A percentile compares a stretch with the other conserved stretches of the same genome.
Evolutionary conservation across 2,797 vertebrate species (phyloP).

Genomic region (Sandelia bainsii): DNA sequence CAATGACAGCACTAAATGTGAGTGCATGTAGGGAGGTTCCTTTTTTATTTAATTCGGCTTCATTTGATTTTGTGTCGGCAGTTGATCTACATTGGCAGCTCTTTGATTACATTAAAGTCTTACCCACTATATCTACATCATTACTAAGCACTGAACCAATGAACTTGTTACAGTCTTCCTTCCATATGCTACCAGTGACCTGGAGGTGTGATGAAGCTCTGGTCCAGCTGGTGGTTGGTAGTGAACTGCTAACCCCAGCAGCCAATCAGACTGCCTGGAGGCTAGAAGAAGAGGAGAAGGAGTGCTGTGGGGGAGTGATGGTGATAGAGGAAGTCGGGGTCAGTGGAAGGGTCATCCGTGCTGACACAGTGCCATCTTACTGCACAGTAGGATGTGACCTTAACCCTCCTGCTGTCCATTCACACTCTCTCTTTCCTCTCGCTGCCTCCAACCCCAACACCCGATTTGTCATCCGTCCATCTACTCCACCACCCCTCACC

Average conservation of each 20-base stretch:
- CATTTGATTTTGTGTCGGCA: constrained; percentile 12
- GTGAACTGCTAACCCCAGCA: constrained; percentile 56
- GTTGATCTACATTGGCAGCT: constrained; percentile 22
- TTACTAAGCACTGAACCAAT: constrained; percentile 33
- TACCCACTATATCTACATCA: constrained; percentile 18
- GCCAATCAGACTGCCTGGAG: constrained; percentile 51
- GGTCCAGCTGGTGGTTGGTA: constrained; percentile 49
- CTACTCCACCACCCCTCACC: constrained; percentile 1
- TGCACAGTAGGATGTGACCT: constrained; percentile 65
- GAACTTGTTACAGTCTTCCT: constrained; percentile 48
- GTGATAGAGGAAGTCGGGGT: constrained; percentile 63
- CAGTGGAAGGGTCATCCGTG: constrained; percentile 39
- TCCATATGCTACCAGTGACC: constrained; percentile 68
- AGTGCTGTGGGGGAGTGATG: constrained; percentile 17
- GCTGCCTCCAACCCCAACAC: constrained; percentile 33
- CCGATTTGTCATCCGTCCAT: constrained; percentile 59
- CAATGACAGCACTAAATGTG: constrained; percentile 10
- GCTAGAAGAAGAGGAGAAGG: constrained; percentile 19
- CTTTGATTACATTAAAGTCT: constrained; percentile 28
- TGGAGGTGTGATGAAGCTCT: constrained; percentile 37
- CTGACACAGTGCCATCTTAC: constrained; percentile 60
- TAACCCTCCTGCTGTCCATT: constrained; percentile 66
- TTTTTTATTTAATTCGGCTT: constrained; percentile 19
- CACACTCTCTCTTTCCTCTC: constrained; percentile 48
- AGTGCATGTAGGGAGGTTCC: constrained; percentile 15